phyloP scores from a whole-genome alignment of 2,888 invertebrate species.

The Geophilus truncorum region DNA sequence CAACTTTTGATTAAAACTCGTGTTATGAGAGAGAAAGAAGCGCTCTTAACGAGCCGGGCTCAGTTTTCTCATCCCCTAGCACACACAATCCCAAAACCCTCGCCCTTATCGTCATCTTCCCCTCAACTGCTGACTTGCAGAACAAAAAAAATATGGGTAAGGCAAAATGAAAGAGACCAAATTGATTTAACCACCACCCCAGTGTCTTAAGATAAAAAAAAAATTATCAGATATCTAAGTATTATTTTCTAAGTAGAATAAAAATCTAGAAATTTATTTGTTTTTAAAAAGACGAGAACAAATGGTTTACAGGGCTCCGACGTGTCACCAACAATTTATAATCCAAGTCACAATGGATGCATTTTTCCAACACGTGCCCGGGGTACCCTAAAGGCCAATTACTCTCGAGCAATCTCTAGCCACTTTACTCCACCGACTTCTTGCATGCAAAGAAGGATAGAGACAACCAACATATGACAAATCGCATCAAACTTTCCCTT shows the following conservation, averaged over 20 bases:
- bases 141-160: conserved; percentile 10
- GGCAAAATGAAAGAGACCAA: neutral
- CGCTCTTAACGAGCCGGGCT: neutral
- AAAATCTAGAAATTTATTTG: too few relatives aligned
- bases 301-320: too few relatives aligned
- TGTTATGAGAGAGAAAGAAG: neutral
- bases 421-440: neutral
- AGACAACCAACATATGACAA: neutral
- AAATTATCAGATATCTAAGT: too few relatives aligned
- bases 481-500: too few relatives aligned
- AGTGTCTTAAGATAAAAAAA: neutral
- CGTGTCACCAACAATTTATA: neutral
- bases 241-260: too few relatives aligned
- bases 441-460: neutral
- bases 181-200: neutral
- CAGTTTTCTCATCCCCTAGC: neutral
- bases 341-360: neutral
- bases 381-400: conserved; percentile 10
- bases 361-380: neutral
- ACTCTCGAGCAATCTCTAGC: neutral
- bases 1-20: conserved; percentile 22
- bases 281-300: too few relatives aligned
- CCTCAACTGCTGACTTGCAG: conserved; percentile 4
- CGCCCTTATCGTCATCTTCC: conserved; percentile 1
- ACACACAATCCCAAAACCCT: neutral